Base-by-base conservation (phyloP, 1,140 invertebrate genomes). In the Phortica variegata region DNA sequence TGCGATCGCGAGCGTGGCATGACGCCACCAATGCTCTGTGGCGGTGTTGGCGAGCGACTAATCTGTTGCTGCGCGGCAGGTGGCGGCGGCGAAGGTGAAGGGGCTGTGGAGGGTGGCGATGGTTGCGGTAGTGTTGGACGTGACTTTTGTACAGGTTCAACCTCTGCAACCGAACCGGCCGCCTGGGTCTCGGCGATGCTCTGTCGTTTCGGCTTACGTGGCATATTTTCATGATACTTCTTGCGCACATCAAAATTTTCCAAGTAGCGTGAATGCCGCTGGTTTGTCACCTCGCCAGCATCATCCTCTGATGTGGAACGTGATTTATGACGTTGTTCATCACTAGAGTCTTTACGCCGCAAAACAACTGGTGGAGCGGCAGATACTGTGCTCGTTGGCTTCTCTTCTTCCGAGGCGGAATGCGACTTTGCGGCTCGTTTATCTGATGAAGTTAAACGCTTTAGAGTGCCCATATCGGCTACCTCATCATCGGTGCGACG, bases 241-340 rank as follows among this genome's bases (percentile, higher is more conserved):
- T 61, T 60, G 6, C 63, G 70, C 38, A 76, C 73, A 58, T 75
- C 70, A 43, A 76, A 73, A 32, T 58, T 74, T 54, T 75, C 73
- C 21, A 76, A 49, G 18, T 76, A 76, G 2, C 66, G 57, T 1
- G 73, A 76, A 18, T 76, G 73, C 0, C 73, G 61, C 34, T 59
- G 54, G 37, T 45, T 51, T 9, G 19, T 18, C 3, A 58, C 44
- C 39, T 65, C 66, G 3, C 33, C 51, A 26, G 37, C 48, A 39
- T 9, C 61, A 7, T 53, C 47, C 21, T 60, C 47, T 6, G 56
- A 36, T 0, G 63, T 49, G 3, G 51, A 48, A 0, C 50, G 37
- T 12, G 58, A 56, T 42, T 47, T 52, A 16, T 41, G 26, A 3
- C 45, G 46, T 29, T 15, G 13, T 20, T 47, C 17, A 31, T 33